These are phyloP conservation scores for Hydrochoerus hydrochaeris DNA, from an alignment of 2,113 vertebrate genomes.

Conservation along the genomic window DNA sequence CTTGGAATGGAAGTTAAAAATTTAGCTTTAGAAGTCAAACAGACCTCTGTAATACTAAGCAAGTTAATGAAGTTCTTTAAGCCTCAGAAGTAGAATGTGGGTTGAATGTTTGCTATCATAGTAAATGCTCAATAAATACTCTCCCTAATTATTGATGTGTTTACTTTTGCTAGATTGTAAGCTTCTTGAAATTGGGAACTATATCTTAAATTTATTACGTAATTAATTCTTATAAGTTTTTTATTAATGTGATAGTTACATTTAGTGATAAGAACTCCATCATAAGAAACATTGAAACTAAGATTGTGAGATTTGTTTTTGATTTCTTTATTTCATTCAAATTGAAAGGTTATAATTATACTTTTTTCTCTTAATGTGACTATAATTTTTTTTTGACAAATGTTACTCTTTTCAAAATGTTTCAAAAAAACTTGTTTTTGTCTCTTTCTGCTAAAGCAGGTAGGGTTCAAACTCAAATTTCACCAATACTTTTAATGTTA, in stretches of 20 bases:
- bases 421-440: neutral
- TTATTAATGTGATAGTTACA: neutral
- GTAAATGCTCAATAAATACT: neutral
- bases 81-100: neutral
- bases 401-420: conserved; percentile 40
- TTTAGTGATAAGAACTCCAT: conserved; percentile 16
- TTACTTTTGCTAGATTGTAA: conserved; percentile 31
- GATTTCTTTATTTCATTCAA: neutral
- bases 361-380: neutral
- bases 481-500: neutral
- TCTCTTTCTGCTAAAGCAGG: neutral
- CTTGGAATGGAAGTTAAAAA: conserved; percentile 14
- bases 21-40: neutral
- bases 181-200: conserved; percentile 16
- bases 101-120: neutral
- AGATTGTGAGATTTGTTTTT: neutral
- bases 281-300: conserved; percentile 36
- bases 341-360: neutral
- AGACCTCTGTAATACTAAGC: neutral
- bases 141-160: neutral
- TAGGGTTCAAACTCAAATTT: conserved; percentile 1
- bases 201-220: neutral
- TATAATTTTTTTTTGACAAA: neutral
- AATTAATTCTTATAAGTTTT: neutral
- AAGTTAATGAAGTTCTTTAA: conserved; percentile 6